These are phyloP conservation scores for Drosophila falleni DNA, from an alignment of 2,888 invertebrate genomes.

Conservation along the genomic window DNA sequence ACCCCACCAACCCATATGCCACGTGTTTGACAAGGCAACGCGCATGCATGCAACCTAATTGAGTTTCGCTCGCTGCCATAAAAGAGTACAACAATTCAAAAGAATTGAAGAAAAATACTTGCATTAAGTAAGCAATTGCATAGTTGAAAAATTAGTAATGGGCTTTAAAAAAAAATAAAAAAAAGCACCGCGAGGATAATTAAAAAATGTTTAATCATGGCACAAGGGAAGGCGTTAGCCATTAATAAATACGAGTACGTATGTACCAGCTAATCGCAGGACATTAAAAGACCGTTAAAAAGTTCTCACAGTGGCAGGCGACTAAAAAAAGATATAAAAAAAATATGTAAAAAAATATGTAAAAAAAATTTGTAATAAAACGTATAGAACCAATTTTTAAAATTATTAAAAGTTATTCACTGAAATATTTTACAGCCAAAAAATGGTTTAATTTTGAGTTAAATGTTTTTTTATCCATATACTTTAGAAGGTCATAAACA, in stretches of 20 bases:
- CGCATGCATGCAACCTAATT: conserved; percentile 77
- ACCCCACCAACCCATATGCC: conserved; percentile 34
- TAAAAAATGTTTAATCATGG: conserved; percentile 36
- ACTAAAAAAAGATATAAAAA: background rate
- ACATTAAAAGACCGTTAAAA: conserved; percentile 55
- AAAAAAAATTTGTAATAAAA: background rate
- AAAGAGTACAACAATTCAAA: background rate
- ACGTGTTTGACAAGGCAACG: conserved; percentile 78
- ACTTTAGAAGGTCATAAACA: no score
- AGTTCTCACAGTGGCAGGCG: conserved; percentile 30
- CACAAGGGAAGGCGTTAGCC: conserved; percentile 42
- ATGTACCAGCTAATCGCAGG: conserved; percentile 42
- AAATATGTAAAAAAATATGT: no score
- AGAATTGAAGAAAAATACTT: conserved; percentile 3
- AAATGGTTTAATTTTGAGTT: background rate
- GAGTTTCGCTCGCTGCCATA: conserved; percentile 59
- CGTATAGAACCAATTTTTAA: background rate
- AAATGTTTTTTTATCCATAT: no score
- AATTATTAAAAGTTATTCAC: background rate
- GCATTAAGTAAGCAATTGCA: conserved; percentile 25
- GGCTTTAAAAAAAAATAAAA: conserved; percentile 14
- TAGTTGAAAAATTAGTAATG: conserved; percentile 49
- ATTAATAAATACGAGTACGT: conserved; percentile 44
- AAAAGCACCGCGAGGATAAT: conserved; percentile 28
- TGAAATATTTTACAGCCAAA: background rate